phyloP scores from a whole-genome alignment of 2,113 vertebrate species.

The Onychostoma macrolepis region DNA sequence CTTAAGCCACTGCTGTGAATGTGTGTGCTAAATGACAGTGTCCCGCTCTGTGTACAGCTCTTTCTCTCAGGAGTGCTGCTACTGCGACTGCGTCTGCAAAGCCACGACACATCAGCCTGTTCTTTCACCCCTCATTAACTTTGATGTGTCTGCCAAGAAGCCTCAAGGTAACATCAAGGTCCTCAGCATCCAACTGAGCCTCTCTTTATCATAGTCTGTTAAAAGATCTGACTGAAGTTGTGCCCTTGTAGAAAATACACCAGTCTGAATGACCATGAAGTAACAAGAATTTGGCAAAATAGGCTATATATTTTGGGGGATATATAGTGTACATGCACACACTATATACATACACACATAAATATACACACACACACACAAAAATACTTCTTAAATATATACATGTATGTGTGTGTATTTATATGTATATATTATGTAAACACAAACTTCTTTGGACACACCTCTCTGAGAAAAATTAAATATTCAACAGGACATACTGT shows the following conservation, averaged over 20 bases:
- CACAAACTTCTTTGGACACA: no score
- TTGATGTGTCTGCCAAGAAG: slow-evolving; percentile 53
- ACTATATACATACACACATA: no score
- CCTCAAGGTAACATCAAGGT: slow-evolving; percentile 60
- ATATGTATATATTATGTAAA: no score
- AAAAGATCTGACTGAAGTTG: slow-evolving; percentile 22
- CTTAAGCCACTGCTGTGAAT: not conserved
- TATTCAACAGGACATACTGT: no score
- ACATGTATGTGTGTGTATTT: no score
- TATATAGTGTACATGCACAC: no score
- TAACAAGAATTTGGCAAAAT: no score
- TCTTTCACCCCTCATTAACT: slow-evolving; percentile 60
- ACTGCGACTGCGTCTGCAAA: slow-evolving; percentile 28
- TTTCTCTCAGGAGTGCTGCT: slow-evolving; percentile 35
- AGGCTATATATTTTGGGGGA: no score
- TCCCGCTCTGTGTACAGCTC: not conserved
- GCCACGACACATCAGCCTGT: slow-evolving; percentile 46
- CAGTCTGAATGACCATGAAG: slow-evolving; percentile 4
- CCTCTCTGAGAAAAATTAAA: no score
- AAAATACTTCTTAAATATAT: no score
- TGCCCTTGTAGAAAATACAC: slow-evolving; percentile 1
- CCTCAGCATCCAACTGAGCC: not conserved
- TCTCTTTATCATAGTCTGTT: slow-evolving; percentile 31
- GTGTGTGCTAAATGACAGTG: not conserved
- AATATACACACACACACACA: no score